phyloP scores from a whole-genome alignment of 2,888 invertebrate genomes.

The Amphipyra berbera region DNA sequence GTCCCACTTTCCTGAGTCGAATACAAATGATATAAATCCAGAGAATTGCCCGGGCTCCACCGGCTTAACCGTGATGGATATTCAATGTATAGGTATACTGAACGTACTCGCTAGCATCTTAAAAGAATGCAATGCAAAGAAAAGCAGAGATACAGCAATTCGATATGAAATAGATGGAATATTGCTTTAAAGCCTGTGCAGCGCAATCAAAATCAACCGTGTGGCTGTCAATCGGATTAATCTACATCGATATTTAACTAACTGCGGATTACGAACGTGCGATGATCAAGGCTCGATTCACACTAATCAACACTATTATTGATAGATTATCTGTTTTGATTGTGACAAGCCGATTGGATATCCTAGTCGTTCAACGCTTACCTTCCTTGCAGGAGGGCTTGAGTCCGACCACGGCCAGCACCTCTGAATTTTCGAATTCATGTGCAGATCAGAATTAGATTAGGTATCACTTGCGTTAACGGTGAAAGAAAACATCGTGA shows the following conservation, averaged over 20 bases:
- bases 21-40: constrained; percentile 78
- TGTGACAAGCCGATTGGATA: constrained; percentile 6
- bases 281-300: constrained; percentile 18
- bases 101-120: constrained; percentile 32
- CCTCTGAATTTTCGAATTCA: too few relatives aligned
- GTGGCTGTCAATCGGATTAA: constrained; percentile 32
- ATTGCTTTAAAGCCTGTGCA: constrained; percentile 4
- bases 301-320: constrained; percentile 40
- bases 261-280: constrained; percentile 25
- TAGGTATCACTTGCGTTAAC: too few relatives aligned
- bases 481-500: too few relatives aligned
- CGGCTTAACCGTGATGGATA: constrained; percentile 64
- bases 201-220: constrained; percentile 24
- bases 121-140: constrained; percentile 15
- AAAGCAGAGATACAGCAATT: constrained; percentile 2
- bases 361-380: too few relatives aligned
- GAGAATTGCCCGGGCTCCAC: constrained; percentile 59
- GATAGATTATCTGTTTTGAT: constrained; percentile 10
- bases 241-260: constrained; percentile 28
- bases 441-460: too few relatives aligned
- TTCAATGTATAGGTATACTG: constrained; percentile 40
- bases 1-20: constrained; percentile 69
- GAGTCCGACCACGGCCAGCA: too few relatives aligned
- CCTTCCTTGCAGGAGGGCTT: too few relatives aligned
- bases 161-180: background rate